Conservation (phyloP, 2,113 vertebrate species). For the Gasterosteus nipponicus region DNA sequence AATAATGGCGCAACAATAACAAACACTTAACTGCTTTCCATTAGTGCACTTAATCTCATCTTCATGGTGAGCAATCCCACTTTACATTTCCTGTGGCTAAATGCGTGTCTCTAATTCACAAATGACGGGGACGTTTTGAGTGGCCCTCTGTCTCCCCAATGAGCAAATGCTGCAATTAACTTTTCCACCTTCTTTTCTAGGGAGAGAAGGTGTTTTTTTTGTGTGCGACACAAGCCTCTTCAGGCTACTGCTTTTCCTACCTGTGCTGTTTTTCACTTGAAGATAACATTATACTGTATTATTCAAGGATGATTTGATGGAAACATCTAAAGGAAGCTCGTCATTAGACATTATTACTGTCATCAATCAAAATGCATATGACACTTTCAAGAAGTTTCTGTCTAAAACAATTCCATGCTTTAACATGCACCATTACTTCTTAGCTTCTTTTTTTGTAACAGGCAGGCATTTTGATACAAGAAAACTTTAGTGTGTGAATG, state of each 20-base stretch:
- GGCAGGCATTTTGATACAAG: neutral
- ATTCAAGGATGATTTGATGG: slow-evolving; percentile 85
- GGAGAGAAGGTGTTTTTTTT: slow-evolving; percentile 87
- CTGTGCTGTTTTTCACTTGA: slow-evolving; percentile 85
- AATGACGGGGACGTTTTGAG: slow-evolving; percentile 90
- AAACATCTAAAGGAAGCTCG: slow-evolving; percentile 72
- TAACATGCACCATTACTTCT: slow-evolving; percentile 4
- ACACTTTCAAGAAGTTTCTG: slow-evolving; percentile 54
- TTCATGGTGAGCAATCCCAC: slow-evolving; percentile 70
- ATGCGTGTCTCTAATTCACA: slow-evolving; percentile 90
- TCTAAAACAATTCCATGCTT: slow-evolving; percentile 23
- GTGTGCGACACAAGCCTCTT: slow-evolving; percentile 84
- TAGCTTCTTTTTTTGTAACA: slow-evolving; percentile 3
- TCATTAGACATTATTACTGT: slow-evolving; percentile 68
- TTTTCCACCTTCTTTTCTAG: slow-evolving; percentile 83
- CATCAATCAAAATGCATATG: slow-evolving; percentile 66
- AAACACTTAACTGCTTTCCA: slow-evolving; percentile 77
- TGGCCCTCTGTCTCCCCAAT: slow-evolving; percentile 91
- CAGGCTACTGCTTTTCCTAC: slow-evolving; percentile 72
- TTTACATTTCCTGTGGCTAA: slow-evolving; percentile 77
- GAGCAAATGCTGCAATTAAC: slow-evolving; percentile 97
- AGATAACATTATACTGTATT: slow-evolving; percentile 86
- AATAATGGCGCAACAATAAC: slow-evolving; percentile 73
- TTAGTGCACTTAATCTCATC: slow-evolving; percentile 78
- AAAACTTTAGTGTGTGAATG: slow-evolving; percentile 8